phyloP scores from a whole-genome alignment of 1,140 invertebrate species.

The Laupala kohalensis region DNA sequence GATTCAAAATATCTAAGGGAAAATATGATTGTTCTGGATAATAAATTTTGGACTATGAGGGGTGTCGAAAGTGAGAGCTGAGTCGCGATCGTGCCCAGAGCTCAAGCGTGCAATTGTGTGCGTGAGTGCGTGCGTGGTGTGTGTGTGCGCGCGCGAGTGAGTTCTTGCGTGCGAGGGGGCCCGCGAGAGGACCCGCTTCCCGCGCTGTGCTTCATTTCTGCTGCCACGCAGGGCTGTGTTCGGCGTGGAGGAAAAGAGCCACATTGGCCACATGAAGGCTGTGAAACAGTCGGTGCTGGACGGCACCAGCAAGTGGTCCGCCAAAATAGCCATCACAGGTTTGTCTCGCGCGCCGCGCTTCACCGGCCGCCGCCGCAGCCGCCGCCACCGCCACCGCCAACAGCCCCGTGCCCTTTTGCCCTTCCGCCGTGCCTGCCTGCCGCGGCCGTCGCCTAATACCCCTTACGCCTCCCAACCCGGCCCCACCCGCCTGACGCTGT shows the following conservation, averaged over 20 bases:
- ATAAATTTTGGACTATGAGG: no score
- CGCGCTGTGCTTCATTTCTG: not conserved
- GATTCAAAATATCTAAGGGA: no score
- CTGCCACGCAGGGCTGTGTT: constrained; percentile 68
- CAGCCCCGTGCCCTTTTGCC: no score
- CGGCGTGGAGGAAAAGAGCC: constrained; percentile 84
- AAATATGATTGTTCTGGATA: no score
- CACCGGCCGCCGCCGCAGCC: no score
- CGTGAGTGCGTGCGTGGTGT: not conserved
- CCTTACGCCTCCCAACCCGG: not conserved
- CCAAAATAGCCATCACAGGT: constrained; percentile 99
- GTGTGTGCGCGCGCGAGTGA: not conserved
- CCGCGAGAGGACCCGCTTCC: no score
- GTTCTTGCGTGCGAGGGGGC: no score
- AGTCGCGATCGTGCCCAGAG: no score
- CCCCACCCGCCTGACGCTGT: not conserved
- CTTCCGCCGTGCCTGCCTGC: not conserved
- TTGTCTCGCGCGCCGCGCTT: constrained; percentile 41
- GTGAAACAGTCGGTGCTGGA: constrained; percentile 98
- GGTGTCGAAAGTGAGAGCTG: no score
- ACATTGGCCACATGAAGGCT: constrained; percentile 90
- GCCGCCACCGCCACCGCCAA: no score
- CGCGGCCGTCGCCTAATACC: not conserved
- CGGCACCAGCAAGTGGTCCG: constrained; percentile 99
- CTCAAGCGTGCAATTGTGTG: not conserved